These are phyloP conservation scores for Carabus problematicus DNA, from an alignment of 2,888 invertebrate genomes.

Conservation along the genomic window DNA sequence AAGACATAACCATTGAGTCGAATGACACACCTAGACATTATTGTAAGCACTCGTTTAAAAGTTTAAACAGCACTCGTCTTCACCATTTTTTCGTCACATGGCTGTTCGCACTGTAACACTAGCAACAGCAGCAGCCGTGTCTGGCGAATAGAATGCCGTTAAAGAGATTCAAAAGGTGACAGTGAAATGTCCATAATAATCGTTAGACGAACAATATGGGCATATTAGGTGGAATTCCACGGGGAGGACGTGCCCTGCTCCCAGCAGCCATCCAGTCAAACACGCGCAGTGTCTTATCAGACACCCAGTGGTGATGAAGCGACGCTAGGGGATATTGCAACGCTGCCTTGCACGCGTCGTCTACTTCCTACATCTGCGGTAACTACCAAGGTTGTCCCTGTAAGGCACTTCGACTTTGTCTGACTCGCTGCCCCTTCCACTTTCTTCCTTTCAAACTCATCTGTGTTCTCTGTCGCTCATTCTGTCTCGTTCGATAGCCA, in stretches of 20 bases:
- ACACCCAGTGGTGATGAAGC: slow-evolving; percentile 4
- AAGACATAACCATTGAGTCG: too few species aligned
- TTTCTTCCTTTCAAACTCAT: slow-evolving; percentile 5
- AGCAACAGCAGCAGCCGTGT: slow-evolving; percentile 1
- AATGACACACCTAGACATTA: neutral
- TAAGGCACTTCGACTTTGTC: neutral
- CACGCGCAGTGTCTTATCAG: slow-evolving; percentile 14
- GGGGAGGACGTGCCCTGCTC: slow-evolving; percentile 13
- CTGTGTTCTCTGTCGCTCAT: neutral
- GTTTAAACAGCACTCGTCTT: neutral
- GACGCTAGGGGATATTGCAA: slow-evolving; percentile 11
- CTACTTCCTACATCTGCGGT: neutral
- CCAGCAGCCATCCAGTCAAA: neutral
- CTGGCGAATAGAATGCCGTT: slow-evolving; percentile 9
- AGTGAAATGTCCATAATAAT: slow-evolving; percentile 30
- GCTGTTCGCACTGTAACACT: neutral
- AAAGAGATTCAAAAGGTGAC: slow-evolving; percentile 26
- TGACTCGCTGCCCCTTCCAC: neutral
- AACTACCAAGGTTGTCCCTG: neutral
- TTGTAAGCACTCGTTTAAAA: neutral
- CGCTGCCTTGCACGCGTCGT: slow-evolving; percentile 11
- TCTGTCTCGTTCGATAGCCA: neutral
- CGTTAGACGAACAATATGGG: slow-evolving; percentile 38
- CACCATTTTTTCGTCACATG: neutral
- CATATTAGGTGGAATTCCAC: slow-evolving; percentile 36